Evolutionary conservation across 2,888 invertebrate species (phyloP), one percentile per base, ranked within the genome.

Genomic region (Drepana falcataria): DNA sequence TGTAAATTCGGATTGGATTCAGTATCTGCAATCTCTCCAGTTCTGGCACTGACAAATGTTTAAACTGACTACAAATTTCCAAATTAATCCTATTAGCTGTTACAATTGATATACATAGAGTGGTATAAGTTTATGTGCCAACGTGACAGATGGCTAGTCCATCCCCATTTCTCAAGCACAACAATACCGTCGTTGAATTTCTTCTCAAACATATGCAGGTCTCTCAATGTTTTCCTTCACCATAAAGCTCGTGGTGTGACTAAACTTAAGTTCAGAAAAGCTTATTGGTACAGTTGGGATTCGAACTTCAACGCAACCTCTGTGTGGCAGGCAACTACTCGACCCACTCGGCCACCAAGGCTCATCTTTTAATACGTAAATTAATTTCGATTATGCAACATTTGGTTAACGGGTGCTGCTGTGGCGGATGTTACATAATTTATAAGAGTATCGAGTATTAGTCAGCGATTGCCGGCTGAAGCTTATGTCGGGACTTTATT

Each of bases 1-100:
- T 83, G 85, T 85, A 83, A 84, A 87, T 87, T 85, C 83, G 83
- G 85, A 88, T 87, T 87, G 87, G 82, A 82, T 85, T 83, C 78
- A 73, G 81, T 89, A 89, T 89, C 88, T 85, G 79, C 81, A 77
- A 87, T 87, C 81, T 79, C 79, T 86, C 85, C 81, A 78, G 67
- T 76, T 70, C 77, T 82, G 81, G 82, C 83, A 80, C 78, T 83
- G 82, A 85, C 83, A 83, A 87, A 88, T 87, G 87, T 87, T 87
- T 83, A 85, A 85, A 81, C 71, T 72, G 73, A 73, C 79, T 81
- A 82, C 83, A 82, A 85, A 87, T 87, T 86, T 87, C 73, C 79
- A 85, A 85, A 84, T 83, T 83, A 85, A 83, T 81, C 74, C 65
- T 73, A 79, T 80, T 74, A 74, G 63, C 66, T 60, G 65, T 59